Evolutionary conservation across 2,113 vertebrate species (phyloP).

Genomic region (Trinectes maculatus): DNA sequence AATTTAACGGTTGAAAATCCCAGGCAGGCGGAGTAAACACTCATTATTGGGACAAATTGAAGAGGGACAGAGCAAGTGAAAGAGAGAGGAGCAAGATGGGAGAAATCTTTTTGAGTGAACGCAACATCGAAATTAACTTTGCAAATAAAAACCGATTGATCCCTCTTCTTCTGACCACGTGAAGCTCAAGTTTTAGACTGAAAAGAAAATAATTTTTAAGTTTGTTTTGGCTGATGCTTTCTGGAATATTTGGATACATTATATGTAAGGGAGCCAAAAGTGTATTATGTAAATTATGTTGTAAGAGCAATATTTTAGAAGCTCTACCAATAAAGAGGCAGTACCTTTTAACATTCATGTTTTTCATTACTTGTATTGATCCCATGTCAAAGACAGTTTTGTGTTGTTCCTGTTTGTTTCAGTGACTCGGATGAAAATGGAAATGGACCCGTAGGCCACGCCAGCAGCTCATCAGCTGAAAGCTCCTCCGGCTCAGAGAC

Average conservation of each 20-base stretch:
- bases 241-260: background rate
- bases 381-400: background rate
- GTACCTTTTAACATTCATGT: background rate
- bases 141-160: slow-evolving; percentile 74
- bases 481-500: slow-evolving; percentile 85
- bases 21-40: slow-evolving; percentile 92
- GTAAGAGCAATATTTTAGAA: background rate
- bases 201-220: background rate
- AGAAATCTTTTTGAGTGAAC: slow-evolving; percentile 68
- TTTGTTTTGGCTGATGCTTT: background rate
- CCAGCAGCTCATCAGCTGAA: slow-evolving; percentile 80
- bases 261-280: background rate
- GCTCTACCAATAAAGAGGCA: background rate
- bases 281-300: background rate
- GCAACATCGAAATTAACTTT: slow-evolving; percentile 80
- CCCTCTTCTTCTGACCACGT: slow-evolving; percentile 27
- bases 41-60: slow-evolving; percentile 89
- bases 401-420: slow-evolving; percentile 21
- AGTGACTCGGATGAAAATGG: slow-evolving; percentile 74
- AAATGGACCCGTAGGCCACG: slow-evolving; percentile 50
- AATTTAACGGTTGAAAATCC: slow-evolving; percentile 93
- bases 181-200: background rate
- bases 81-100: slow-evolving; percentile 68
- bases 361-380: background rate
- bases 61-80: slow-evolving; percentile 76